phyloP scores from a whole-genome alignment of 2,888 invertebrate genomes.

The Nasonovia ribisnigri region DNA sequence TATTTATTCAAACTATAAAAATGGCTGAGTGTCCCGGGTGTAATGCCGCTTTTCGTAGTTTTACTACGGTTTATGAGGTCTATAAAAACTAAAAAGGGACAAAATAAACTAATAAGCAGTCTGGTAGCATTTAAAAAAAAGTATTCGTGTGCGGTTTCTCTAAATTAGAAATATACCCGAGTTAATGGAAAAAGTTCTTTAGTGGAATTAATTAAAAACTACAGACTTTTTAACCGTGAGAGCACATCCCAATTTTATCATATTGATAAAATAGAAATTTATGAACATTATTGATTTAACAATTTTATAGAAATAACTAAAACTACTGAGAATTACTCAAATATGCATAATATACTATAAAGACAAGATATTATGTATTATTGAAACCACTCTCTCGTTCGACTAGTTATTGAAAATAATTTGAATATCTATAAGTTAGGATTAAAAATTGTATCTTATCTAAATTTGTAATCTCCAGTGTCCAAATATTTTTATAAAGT shows the following conservation, averaged over 20 bases:
- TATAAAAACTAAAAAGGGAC: conserved; percentile 54
- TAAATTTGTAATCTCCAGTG: no score
- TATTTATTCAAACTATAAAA: conserved; percentile 52
- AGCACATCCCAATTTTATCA: conserved; percentile 1
- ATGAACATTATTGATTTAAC: neutral
- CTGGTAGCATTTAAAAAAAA: conserved; percentile 50
- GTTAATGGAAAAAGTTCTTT: conserved; percentile 58
- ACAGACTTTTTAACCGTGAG: conserved; percentile 40
- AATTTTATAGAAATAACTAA: neutral
- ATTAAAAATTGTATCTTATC: neutral
- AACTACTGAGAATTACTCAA: neutral
- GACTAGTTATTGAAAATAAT: no score
- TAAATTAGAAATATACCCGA: conserved; percentile 53
- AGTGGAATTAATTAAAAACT: conserved; percentile 54
- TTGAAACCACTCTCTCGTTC: neutral
- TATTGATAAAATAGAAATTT: conserved; percentile 22
- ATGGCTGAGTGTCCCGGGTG: conserved; percentile 6
- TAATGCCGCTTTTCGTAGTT: conserved; percentile 38
- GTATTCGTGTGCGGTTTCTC: conserved; percentile 50
- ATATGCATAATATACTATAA: neutral
- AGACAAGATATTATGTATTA: neutral
- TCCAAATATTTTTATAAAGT: no score
- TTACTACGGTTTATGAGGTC: conserved; percentile 47
- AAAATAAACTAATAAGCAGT: conserved; percentile 58
- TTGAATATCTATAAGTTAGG: neutral